These are phyloP conservation scores for Channa striata DNA, from an alignment of 2,797 vertebrate species.

Conservation along the genomic window DNA sequence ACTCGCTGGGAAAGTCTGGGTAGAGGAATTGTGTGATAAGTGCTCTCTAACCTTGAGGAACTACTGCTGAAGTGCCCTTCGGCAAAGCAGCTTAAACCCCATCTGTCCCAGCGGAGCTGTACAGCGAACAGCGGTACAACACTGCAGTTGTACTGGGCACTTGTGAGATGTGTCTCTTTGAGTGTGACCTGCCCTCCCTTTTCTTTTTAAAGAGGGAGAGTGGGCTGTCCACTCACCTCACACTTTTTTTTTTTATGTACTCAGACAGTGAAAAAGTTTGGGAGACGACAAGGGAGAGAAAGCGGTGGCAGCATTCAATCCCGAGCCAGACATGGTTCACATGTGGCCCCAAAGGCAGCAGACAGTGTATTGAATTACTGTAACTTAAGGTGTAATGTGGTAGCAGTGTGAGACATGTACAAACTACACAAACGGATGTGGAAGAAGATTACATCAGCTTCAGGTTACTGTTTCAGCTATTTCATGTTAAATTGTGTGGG, in stretches of 20 bases:
- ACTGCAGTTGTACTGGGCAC: slow-evolving; percentile 56
- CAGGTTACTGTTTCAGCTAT: slow-evolving; percentile 38
- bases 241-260: slow-evolving; percentile 42
- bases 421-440: slow-evolving; percentile 50
- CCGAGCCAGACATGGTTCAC: slow-evolving; percentile 65
- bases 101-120: slow-evolving; percentile 72
- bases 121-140: slow-evolving; percentile 56
- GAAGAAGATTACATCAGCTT: slow-evolving; percentile 41
- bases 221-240: slow-evolving; percentile 62
- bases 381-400: slow-evolving; percentile 74
- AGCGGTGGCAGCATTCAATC: slow-evolving; percentile 58
- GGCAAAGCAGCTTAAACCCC: slow-evolving; percentile 76
- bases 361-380: slow-evolving; percentile 75
- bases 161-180: slow-evolving; percentile 69
- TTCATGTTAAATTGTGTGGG: slow-evolving; percentile 21
- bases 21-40: slow-evolving; percentile 68
- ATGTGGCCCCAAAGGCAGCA: slow-evolving; percentile 73
- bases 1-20: slow-evolving; percentile 73
- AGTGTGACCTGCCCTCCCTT: slow-evolving; percentile 66
- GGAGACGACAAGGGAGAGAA: slow-evolving; percentile 66
- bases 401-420: slow-evolving; percentile 56
- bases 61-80: slow-evolving; percentile 76
- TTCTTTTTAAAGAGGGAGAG: slow-evolving; percentile 52
- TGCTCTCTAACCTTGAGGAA: slow-evolving; percentile 72
- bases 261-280: slow-evolving; percentile 67